A percentile compares a stretch with the other conserved stretches of the same genome.
These are phyloP conservation scores for Nematopogon swammerdamellus DNA, from an alignment of 2,888 invertebrate genomes.

Conservation along the genomic window DNA sequence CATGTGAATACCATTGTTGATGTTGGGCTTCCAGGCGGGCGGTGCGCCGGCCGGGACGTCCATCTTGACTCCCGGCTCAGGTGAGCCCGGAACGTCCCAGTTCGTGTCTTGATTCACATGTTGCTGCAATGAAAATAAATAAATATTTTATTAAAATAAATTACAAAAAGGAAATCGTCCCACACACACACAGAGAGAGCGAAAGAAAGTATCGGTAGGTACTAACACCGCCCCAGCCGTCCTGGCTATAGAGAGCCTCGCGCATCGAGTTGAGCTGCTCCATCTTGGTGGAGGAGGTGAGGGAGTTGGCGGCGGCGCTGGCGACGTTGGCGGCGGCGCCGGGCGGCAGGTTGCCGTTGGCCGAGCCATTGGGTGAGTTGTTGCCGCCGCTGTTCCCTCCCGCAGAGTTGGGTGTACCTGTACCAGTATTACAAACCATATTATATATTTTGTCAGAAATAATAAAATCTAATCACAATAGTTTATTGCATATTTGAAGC, in stretches of 20 bases:
- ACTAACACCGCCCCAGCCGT: constrained; percentile 85
- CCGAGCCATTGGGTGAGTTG: constrained; percentile 38
- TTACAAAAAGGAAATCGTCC: constrained; percentile 5
- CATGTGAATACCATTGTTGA: constrained; percentile 67
- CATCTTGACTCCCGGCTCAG: constrained; percentile 71
- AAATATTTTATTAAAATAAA: constrained; percentile 11
- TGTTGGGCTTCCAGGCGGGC: constrained; percentile 81
- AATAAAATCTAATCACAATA: not conserved
- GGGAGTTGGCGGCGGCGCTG: constrained; percentile 41
- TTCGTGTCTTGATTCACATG: constrained; percentile 92
- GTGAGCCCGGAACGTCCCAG: constrained; percentile 90
- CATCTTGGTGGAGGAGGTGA: constrained; percentile 72
- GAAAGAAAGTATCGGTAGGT: not conserved
- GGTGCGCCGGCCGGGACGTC: constrained; percentile 53
- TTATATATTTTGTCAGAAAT: constrained; percentile 2
- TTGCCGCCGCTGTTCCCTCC: constrained; percentile 29
- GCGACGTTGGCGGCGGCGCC: constrained; percentile 43
- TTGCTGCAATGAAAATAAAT: constrained; percentile 63
- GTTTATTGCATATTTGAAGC: too few relatives aligned
- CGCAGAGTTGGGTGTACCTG: constrained; percentile 3
- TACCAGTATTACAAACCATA: not conserved
- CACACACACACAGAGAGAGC: constrained; percentile 12
- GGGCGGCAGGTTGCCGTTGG: constrained; percentile 33
- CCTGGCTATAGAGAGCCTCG: constrained; percentile 86
- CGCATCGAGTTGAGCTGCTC: constrained; percentile 90